Percentiles rank a stretch among this genome's conserved stretches.
phyloP scores from a whole-genome alignment of 2,797 vertebrate species.

The Mormyrus hasselquistii region DNA sequence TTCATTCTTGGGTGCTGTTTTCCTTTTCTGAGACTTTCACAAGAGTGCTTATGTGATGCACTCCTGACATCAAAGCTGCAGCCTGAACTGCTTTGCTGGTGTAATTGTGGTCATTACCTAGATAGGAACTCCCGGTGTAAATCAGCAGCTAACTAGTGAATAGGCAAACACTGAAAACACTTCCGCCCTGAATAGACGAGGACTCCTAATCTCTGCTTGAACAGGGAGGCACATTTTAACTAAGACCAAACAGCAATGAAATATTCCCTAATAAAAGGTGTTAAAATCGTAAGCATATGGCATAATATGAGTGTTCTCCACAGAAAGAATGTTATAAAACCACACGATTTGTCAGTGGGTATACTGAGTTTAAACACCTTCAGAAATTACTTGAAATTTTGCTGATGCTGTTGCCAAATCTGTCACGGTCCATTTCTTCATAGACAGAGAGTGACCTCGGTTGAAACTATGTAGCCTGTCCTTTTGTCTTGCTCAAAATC shows the following conservation, averaged over 20 bases:
- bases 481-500: slow-evolving; percentile 43
- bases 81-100: neutral
- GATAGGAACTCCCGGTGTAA: neutral
- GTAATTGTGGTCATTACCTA: neutral
- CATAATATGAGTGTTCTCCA: neutral
- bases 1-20: neutral
- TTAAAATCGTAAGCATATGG: neutral
- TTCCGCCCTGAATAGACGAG: neutral
- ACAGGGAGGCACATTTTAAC: neutral
- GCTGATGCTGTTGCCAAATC: slow-evolving; percentile 32
- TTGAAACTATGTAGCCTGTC: slow-evolving; percentile 57
- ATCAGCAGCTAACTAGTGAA: neutral
- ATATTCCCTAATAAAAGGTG: neutral
- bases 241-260: neutral
- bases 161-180: neutral
- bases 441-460: slow-evolving; percentile 54
- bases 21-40: neutral
- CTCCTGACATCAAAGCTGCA: neutral
- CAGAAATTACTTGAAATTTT: slow-evolving; percentile 9
- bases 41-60: neutral
- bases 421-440: slow-evolving; percentile 26
- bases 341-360: neutral
- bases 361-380: neutral
- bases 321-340: neutral
- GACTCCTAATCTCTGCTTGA: neutral